phyloP scores from a whole-genome alignment of 2,113 vertebrate genomes.

The Irena cyanogastra region DNA sequence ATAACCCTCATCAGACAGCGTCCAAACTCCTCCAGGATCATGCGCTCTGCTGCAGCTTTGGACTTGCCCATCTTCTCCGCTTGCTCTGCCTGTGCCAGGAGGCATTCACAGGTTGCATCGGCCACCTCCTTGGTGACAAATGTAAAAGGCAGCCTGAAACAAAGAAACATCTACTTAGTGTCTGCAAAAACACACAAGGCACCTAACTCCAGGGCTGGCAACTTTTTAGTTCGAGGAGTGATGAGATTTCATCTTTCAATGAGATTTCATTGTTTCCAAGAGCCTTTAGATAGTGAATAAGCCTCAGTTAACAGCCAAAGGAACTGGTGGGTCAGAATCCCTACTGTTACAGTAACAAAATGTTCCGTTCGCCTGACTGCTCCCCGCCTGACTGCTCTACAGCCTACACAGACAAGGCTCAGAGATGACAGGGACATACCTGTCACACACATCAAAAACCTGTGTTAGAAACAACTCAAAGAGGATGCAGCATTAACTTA shows the following conservation, averaged over 20 bases:
- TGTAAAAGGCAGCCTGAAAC: conserved; percentile 87
- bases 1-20: conserved; percentile 96
- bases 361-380: not conserved
- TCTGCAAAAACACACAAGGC: not conserved
- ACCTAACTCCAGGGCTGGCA: not conserved
- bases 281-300: not conserved
- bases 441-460: not conserved
- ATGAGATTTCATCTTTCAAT: not conserved
- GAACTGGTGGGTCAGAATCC: not conserved
- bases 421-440: not conserved
- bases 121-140: conserved; percentile 97
- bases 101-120: conserved; percentile 92
- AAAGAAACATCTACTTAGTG: not conserved
- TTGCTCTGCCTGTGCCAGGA: conserved; percentile 90
- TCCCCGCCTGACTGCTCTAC: not conserved
- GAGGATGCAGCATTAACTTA: conserved; percentile 54
- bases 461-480: not conserved
- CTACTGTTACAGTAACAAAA: rapidly evolving
- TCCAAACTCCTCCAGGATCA: conserved; percentile 98
- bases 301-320: not conserved
- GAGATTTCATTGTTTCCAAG: not conserved
- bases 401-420: not conserved
- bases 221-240: not conserved
- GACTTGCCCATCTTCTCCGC: conserved; percentile 86
- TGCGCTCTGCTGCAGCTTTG: conserved; percentile 84